phyloP scores from a whole-genome alignment of 2,797 vertebrate species.

The Tenualosa thibaudeaui region DNA sequence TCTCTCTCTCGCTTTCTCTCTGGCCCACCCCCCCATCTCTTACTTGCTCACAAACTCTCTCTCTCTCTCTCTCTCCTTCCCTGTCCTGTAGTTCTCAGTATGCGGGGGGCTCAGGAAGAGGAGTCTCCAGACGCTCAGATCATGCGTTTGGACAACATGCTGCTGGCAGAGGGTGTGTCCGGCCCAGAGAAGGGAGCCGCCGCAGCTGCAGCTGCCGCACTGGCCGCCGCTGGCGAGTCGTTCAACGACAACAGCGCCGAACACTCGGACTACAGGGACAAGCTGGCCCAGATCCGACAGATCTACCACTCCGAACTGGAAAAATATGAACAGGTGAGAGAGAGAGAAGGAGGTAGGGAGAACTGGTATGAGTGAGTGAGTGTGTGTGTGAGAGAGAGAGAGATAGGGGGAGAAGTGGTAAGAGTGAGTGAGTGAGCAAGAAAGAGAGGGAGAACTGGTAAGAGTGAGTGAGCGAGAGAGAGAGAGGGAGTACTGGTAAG shows the following conservation, averaged over 20 bases:
- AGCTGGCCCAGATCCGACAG: slow-evolving; percentile 95
- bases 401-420: background rate
- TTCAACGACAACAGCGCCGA: slow-evolving; percentile 94
- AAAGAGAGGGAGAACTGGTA: slow-evolving; percentile 87
- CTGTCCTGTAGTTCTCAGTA: slow-evolving; percentile 86
- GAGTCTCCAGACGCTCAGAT: slow-evolving; percentile 97
- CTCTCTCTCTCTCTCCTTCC: background rate
- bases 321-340: slow-evolving; percentile 97
- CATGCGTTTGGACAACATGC: slow-evolving; percentile 99
- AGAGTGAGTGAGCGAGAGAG: background rate
- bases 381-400: slow-evolving; percentile 66
- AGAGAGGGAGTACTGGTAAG: too few relatives aligned
- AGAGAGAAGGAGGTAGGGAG: background rate
- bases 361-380: background rate
- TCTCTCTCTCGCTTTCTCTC: background rate
- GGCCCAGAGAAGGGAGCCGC: slow-evolving; percentile 96
- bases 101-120: slow-evolving; percentile 96
- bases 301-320: slow-evolving; percentile 99
- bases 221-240: slow-evolving; percentile 81
- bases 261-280: slow-evolving; percentile 97
- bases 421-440: slow-evolving; percentile 66
- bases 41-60: too few relatives aligned
- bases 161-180: slow-evolving; percentile 94
- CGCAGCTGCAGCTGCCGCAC: slow-evolving; percentile 85
- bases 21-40: too few relatives aligned